Base-by-base conservation (phyloP, 2,113 vertebrate genomes). In the Corydoras maculifer region DNA sequence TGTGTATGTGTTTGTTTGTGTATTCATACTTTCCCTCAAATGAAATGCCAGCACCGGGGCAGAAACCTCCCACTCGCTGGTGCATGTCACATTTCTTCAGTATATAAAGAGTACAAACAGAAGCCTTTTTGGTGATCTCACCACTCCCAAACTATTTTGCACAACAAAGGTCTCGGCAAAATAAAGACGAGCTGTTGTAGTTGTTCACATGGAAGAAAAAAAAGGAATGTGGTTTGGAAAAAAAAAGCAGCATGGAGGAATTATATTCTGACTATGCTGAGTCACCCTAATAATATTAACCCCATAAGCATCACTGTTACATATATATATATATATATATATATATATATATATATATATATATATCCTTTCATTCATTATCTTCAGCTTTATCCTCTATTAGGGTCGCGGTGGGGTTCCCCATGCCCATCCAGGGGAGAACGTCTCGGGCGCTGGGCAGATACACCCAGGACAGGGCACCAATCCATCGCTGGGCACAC, bases 11-110 rank as follows among this genome's bases (percentile, higher is more conserved):
- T 69, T 51, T 66, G 62, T 71, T 48, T 11, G 43, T 65, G 49
- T 70, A 8, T 12, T 70, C 35, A 65, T 25, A 61, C 55, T 53
- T 77, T 73, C 54, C 31, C 48, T 54, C 53, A 57, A 69, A 58
- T 69, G 30, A 75, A 77, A 75, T 77, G 75, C 75, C 79, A 79
- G 68, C 65, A 61, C 74, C 57, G 72, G 51, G 58, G 35, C 67
- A 43, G 62, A 61, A 57, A 35, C 58, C 67, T 69, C 77, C 69
- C 18, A 78, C 77, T 61, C 68, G 43, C 62, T 67, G 61, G 55
- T 69, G 55, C 32, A 58, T 61, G 62, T n/a, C 31, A 25, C 55
- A 75, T 54, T 35, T 68, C 30, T 58, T 32, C 31, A 35, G 65
- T 68, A 54, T 53, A 65, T 66, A 50, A 70, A 68, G 70, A 51